Evolutionary conservation across 2,888 invertebrate genomes (phyloP), one percentile per base, ranked within the genome.

Genomic region (Nebria salina): DNA sequence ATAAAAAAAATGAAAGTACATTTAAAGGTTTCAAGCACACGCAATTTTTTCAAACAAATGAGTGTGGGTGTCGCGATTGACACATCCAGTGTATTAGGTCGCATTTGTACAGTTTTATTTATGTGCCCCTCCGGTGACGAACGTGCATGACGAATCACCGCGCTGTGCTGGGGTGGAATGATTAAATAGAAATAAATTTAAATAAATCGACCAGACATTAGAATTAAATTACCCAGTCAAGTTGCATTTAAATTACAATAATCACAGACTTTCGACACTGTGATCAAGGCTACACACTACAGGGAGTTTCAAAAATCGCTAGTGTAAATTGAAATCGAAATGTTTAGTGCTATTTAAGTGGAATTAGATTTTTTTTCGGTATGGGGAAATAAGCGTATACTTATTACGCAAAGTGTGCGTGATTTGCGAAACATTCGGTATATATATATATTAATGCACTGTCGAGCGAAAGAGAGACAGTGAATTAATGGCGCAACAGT

Each of bases 211-310:
- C 54, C 8, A 54, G 15, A 42, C 20, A 65, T 54, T 43, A 68
- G 79, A 79, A 79, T 79, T 74, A 79, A 79, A 74, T 79, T 65
- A 66, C 75, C 42, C 25, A 8, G 68, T 41, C 64, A 20, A 65
- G n/a, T 43, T 75, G 79, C 72, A 78, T 34, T 78, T 70, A 78
- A 79, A 74, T 79, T 65, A 66, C 75, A 79, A 75, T 75, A 75
- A 75, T 79, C 65, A 79, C 73, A 68, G 66, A 43, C 66, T 66
- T 43, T 65, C 9, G 54, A 54, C 20, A 65, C 73, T 73, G 72
- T 64, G n/a, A 43, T 75, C 79, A 79, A 79, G 79, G 79, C 73
- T 66, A 15, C 65, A 11, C 8, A 68, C 41, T 74, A 79, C 42
- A 20, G 73, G 26, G 15, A 54, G 65, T 25, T 75, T 15, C 64